A percentile compares a stretch with the other conserved stretches of the same genome.
These are phyloP conservation scores for Empis livida DNA, from an alignment of 2,888 invertebrate genomes.

Conservation along the genomic window DNA sequence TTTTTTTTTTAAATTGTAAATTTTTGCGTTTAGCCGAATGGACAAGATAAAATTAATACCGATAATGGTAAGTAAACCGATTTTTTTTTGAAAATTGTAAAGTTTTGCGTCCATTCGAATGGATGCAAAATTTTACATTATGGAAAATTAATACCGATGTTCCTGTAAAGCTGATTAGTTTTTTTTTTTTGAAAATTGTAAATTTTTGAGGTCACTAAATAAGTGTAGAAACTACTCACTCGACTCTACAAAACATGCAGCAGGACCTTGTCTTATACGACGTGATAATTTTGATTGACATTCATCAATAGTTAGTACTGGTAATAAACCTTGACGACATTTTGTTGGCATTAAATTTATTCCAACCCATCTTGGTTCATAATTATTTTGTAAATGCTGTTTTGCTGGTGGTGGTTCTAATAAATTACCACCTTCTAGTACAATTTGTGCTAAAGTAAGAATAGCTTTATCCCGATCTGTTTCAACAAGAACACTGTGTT, in stretches of 20 bases:
- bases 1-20: too few relatives aligned
- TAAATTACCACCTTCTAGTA: constrained; percentile 27
- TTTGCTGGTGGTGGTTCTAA: constrained; percentile 25
- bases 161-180: too few relatives aligned
- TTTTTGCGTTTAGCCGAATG: too few relatives aligned
- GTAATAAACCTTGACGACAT: constrained; percentile 31
- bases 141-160: too few relatives aligned
- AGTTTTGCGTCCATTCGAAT: too few relatives aligned
- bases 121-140: too few relatives aligned
- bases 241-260: constrained; percentile 17
- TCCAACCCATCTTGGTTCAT: constrained; percentile 27
- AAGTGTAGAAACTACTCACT: too few relatives aligned
- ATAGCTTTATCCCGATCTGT: constrained; percentile 54
- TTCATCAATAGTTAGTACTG: constrained; percentile 25
- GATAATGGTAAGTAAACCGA: too few relatives aligned
- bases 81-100: too few relatives aligned
- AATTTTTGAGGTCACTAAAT: too few relatives aligned
- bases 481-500: constrained; percentile 53
- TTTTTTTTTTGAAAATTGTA: too few relatives aligned
- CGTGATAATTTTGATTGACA: constrained; percentile 20
- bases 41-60: too few relatives aligned
- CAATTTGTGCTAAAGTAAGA: constrained; percentile 34
- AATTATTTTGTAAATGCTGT: constrained; percentile 19
- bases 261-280: constrained; percentile 13
- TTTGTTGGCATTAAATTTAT: constrained; percentile 31